Evolutionary conservation across 2,888 invertebrate genomes (phyloP), one percentile per base, ranked within the genome.

Genomic region (Thysanoteuthis rhombus): DNA sequence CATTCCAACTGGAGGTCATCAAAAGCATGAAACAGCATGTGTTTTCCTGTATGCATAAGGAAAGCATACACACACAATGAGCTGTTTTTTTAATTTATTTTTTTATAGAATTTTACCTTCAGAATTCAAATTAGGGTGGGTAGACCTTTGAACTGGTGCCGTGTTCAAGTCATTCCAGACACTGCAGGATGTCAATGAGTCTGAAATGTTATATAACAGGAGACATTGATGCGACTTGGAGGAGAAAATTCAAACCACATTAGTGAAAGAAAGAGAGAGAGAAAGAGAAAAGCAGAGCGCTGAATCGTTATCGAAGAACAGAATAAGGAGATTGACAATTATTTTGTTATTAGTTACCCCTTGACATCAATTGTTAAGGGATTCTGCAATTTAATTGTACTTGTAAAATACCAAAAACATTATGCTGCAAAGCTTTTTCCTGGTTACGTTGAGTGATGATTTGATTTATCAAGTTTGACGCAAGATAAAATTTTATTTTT

Each of bases 81-180:
- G 16, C n/a, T 32, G 10, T n/a, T 75, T 75, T 75, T n/a, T 0
- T 32, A 32, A 75, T n/a, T 16, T n/a, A 16, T 75, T 16, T 75
- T 36, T 8, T 75, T 75, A n/a, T 75, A n/a, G 32, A n/a, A n/a
- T 75, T 40, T 92, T 92, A 92, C 92, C 92, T 92, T 92, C 92
- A 40, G 92, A n/a, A 40, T 92, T 92, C 92, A 45, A 45, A 92
- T 45, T 92, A 45, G 42, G 92, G 92, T 92, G 92, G 42, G 92
- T 40, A n/a, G 92, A n/a, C n/a, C 92, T 92, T 92, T 92, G 92
- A 92, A 39, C 39, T 40, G 92, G 92, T 40, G 40, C 45, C 39
- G 92, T 92, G 45, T 92, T 92, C 92, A 92, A 45, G 45, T 45
- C 92, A 92, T 92, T 92, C 92, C 92, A 92, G 42, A 92, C 92